A percentile compares a stretch with the other conserved stretches of the same genome.
phyloP scores from a whole-genome alignment of 2,797 vertebrate species.

The Telmatherina bonti region DNA sequence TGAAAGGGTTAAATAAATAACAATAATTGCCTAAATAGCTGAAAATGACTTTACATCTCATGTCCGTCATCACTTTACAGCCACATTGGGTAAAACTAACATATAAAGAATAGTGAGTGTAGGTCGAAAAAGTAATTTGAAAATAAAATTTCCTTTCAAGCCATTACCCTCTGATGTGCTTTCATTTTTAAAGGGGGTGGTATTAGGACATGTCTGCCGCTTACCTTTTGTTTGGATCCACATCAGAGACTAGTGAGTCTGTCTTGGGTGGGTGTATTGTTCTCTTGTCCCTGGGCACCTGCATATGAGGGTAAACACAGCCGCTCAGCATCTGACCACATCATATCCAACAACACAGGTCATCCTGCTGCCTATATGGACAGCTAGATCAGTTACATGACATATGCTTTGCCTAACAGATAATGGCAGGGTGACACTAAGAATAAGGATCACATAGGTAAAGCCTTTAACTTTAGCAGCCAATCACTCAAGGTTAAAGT shows the following conservation, averaged over 20 bases:
- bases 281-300: constrained; percentile 97
- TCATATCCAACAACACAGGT: constrained; percentile 73
- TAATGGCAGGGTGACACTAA: constrained; percentile 8
- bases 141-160: constrained; percentile 2
- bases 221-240: constrained; percentile 98
- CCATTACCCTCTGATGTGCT: constrained; percentile 23
- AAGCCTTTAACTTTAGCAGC: constrained; percentile 20
- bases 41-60: background rate
- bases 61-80: background rate
- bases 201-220: constrained; percentile 40
- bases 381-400: constrained; percentile 61
- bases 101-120: background rate
- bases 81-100: background rate
- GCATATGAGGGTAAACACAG: constrained; percentile 80
- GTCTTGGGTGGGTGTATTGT: constrained; percentile 89
- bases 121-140: background rate
- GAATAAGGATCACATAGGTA: constrained; percentile 1
- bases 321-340: constrained; percentile 80
- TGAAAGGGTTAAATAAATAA: background rate
- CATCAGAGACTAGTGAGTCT: constrained; percentile 90
- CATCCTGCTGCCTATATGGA: constrained; percentile 54
- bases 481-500: constrained; percentile 1
- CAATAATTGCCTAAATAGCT: background rate
- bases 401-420: constrained; percentile 54
- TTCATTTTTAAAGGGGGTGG: constrained; percentile 50